These are phyloP conservation scores for Drosophila willistoni DNA, from an alignment of 1,140 invertebrate species.

Conservation along the genomic window DNA sequence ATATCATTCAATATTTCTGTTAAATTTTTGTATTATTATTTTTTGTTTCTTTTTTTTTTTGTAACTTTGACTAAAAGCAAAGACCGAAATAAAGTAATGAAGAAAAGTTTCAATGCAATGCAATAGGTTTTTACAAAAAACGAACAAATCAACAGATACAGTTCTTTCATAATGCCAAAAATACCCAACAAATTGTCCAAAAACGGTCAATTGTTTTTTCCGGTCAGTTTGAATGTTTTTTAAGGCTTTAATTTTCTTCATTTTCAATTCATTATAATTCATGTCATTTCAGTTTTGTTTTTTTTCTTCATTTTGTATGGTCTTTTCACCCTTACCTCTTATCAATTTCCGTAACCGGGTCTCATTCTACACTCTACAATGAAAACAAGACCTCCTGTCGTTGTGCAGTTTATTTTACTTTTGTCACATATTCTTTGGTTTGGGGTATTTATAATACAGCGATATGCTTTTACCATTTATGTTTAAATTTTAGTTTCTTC, in stretches of 20 bases:
- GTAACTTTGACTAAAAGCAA: neutral
- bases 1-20: neutral
- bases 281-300: neutral
- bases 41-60: neutral
- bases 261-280: neutral
- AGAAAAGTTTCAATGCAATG: neutral
- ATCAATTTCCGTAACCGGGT: neutral
- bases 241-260: slow-evolving; percentile 41
- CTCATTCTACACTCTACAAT: slow-evolving; percentile 15
- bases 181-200: slow-evolving; percentile 7
- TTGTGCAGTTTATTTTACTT: slow-evolving; percentile 53
- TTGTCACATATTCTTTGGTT: slow-evolving; percentile 11
- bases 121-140: slow-evolving; percentile 3
- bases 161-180: slow-evolving; percentile 2
- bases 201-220: slow-evolving; percentile 28
- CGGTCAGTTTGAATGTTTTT: slow-evolving; percentile 27
- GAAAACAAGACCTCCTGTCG: slow-evolving; percentile 21
- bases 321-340: neutral
- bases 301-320: neutral
- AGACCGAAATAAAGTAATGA: neutral
- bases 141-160: neutral
- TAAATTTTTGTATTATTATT: neutral
- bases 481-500: neutral
- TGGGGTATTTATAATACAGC: slow-evolving; percentile 78
- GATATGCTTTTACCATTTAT: slow-evolving; percentile 65